These are phyloP conservation scores for Arenicola marina DNA, from an alignment of 2,888 invertebrate species.

Conservation along the genomic window DNA sequence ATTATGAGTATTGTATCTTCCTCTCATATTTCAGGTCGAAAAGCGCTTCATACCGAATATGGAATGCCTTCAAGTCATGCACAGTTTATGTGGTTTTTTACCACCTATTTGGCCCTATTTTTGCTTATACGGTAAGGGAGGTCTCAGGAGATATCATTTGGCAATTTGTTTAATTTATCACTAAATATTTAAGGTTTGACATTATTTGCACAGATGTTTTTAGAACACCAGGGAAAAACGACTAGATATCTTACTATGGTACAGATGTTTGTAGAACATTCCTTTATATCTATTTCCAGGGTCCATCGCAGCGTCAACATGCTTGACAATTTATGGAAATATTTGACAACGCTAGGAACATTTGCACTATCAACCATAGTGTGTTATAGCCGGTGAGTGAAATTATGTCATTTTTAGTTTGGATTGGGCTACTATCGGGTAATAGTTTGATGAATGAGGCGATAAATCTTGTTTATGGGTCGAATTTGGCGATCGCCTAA, in stretches of 20 bases:
- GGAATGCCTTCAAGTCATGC: conserved; percentile 89
- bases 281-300: conserved; percentile 64
- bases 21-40: conserved; percentile 43
- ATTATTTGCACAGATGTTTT: too few relatives aligned
- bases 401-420: too few relatives aligned
- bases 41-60: conserved; percentile 65
- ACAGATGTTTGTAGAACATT: too few relatives aligned
- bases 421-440: too few relatives aligned
- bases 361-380: conserved; percentile 46
- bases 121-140: conserved; percentile 77
- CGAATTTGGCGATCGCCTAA: too few relatives aligned
- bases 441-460: too few relatives aligned
- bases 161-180: too few relatives aligned
- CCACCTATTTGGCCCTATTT: conserved; percentile 81
- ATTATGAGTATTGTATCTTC: not conserved
- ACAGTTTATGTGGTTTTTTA: conserved; percentile 90
- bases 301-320: conserved; percentile 68
- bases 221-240: too few relatives aligned
- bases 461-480: too few relatives aligned
- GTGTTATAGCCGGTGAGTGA: conserved; percentile 58
- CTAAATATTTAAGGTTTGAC: too few relatives aligned
- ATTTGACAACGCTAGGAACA: conserved; percentile 41
- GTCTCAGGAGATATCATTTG: not conserved
- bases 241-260: too few relatives aligned
- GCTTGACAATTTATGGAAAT: conserved; percentile 55